Percentiles rank a stretch among this genome's conserved stretches.
Conservation (phyloP, 2,113 vertebrate genomes). For the Zingel zingel region DNA sequence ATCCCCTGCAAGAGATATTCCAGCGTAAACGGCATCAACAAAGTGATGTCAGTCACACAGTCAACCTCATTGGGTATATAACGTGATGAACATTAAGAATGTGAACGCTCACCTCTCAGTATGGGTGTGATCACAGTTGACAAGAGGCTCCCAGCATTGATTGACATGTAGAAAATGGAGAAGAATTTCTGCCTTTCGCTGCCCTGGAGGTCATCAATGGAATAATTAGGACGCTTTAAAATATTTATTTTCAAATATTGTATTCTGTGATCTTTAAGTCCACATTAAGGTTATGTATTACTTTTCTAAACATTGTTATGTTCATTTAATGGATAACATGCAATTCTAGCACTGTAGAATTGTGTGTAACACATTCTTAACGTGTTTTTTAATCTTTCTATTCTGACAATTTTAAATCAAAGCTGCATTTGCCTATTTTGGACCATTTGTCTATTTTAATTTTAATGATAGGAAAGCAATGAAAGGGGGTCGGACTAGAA, state of each 20-base stretch:
- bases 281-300: not conserved
- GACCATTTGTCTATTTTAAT: no score
- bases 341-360: not conserved
- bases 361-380: no score
- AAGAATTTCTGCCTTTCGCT: slow-evolving; percentile 94
- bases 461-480: no score
- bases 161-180: slow-evolving; percentile 98
- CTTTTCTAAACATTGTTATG: not conserved
- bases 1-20: slow-evolving; percentile 83
- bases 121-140: slow-evolving; percentile 96
- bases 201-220: slow-evolving; percentile 73
- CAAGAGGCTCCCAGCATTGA: slow-evolving; percentile 96
- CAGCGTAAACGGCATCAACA: not conserved
- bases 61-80: rapidly evolving
- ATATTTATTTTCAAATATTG: no score
- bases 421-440: not conserved
- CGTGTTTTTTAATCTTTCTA: not conserved
- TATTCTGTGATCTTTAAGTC: not conserved
- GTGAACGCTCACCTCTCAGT: slow-evolving; percentile 89
- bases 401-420: not conserved
- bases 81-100: no score
- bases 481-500: no score
- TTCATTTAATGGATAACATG: not conserved
- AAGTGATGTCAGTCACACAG: not conserved
- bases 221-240: not conserved